Evolutionary conservation across 1,140 invertebrate species (phyloP).

Genomic region (Drosophila kikkawai): DNA sequence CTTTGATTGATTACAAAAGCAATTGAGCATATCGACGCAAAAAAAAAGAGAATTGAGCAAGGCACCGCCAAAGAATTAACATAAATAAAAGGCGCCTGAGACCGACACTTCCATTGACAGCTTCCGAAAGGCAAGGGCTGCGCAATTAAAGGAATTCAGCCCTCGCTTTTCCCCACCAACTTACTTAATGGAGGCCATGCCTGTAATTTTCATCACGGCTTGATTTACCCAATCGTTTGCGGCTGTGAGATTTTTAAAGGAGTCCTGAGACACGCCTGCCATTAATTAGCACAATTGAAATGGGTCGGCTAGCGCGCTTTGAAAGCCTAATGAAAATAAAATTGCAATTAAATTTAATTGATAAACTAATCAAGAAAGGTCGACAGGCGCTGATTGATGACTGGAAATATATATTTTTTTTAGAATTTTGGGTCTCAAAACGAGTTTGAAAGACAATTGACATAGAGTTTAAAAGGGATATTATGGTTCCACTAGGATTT

Average conservation of each 20-base stretch:
- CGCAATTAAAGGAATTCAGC: conserved; percentile 53
- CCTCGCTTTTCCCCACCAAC: conserved; percentile 6
- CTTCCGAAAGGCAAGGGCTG: conserved; percentile 42
- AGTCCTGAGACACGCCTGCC: conserved; percentile 37
- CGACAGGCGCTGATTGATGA: conserved; percentile 62
- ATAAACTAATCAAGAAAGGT: conserved; percentile 62
- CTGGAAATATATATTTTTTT: not conserved
- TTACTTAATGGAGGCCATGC: conserved; percentile 48
- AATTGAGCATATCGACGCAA: conserved; percentile 65
- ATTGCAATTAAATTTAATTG: conserved; percentile 72
- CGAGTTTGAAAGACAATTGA: not conserved
- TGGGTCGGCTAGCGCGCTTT: conserved; percentile 19
- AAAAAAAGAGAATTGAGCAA: conserved; percentile 14
- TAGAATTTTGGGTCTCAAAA: not conserved
- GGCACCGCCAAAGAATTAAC: conserved; percentile 64
- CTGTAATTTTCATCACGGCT: conserved; percentile 39
- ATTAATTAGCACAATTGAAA: conserved; percentile 62
- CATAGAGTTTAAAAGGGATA: not conserved
- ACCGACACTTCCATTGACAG: conserved; percentile 65
- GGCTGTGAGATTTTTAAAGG: conserved; percentile 30
- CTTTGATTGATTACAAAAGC: conserved; percentile 81
- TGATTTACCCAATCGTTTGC: conserved; percentile 33
- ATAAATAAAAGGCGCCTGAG: conserved; percentile 62
- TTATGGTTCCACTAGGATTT: not conserved
- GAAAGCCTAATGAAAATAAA: conserved; percentile 68